A percentile compares a stretch with the other conserved stretches of the same genome.
Conservation (phyloP, 1,140 invertebrate species). For the Melitaea cinxia region DNA sequence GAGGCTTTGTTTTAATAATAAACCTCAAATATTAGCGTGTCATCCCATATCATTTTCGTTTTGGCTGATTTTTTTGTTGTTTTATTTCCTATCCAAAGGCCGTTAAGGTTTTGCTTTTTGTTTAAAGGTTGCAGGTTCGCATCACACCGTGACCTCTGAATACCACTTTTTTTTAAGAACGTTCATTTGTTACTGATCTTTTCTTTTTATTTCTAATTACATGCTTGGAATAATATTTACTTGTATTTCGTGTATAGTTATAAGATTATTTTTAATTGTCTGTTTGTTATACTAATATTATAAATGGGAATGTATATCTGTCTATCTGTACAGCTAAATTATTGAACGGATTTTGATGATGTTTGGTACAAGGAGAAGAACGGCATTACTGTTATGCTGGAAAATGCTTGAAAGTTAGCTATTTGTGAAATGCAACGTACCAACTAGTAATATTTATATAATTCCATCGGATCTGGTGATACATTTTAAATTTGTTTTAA, state of each 20-base stretch:
- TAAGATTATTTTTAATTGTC: background rate
- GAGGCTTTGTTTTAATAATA: constrained; percentile 24
- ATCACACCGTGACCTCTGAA: constrained; percentile 38
- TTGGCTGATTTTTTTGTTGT: constrained; percentile 9
- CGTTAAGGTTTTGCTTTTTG: constrained; percentile 30
- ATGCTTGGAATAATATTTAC: background rate
- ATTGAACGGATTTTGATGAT: too few relatives aligned
- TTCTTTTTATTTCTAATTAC: constrained; percentile 1
- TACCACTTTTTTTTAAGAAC: constrained; percentile 46
- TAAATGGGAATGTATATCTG: too few relatives aligned
- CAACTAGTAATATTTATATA: too few relatives aligned
- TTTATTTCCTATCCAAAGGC: constrained; percentile 15
- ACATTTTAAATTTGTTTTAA: too few relatives aligned
- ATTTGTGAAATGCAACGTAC: too few relatives aligned
- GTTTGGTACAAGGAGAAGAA: too few relatives aligned
- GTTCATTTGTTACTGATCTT: too few relatives aligned
- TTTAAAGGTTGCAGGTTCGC: constrained; percentile 44
- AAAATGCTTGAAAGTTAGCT: too few relatives aligned
- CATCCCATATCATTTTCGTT: constrained; percentile 51
- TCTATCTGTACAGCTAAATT: too few relatives aligned
- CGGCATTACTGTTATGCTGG: too few relatives aligned
- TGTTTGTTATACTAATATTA: too few relatives aligned
- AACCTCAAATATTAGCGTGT: constrained; percentile 36
- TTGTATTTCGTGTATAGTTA: background rate
- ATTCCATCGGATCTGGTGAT: too few relatives aligned